These are phyloP conservation scores for Sinocyclocheilus anshuiensis DNA, from an alignment of 2,113 vertebrate genomes.

Conservation along the genomic window DNA sequence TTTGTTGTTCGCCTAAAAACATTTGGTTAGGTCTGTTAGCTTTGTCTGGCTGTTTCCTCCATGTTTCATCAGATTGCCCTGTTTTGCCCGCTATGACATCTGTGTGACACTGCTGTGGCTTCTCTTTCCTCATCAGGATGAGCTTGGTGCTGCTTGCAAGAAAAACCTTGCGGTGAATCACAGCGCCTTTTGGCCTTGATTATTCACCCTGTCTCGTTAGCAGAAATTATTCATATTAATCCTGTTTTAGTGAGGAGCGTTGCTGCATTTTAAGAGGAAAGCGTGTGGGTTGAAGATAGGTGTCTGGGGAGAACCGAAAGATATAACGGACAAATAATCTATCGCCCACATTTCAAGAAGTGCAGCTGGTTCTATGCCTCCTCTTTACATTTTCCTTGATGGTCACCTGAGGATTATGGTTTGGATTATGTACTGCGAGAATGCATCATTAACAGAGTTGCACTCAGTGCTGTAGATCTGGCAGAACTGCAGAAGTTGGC, in stretches of 20 bases:
- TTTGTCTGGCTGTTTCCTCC: not conserved
- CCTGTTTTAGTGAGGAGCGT: constrained; percentile 49
- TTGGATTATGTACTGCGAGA: not conserved
- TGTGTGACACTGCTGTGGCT: not conserved
- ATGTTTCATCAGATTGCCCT: constrained; percentile 9
- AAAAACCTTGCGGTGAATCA: constrained; percentile 39
- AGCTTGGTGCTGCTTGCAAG: constrained; percentile 24
- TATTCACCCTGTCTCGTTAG: constrained; percentile 57
- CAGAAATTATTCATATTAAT: constrained; percentile 61
- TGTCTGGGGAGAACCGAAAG: not conserved
- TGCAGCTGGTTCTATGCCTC: not conserved
- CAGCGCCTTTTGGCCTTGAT: constrained; percentile 48
- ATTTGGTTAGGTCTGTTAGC: constrained; percentile 13
- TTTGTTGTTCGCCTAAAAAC: not conserved
- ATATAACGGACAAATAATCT: constrained; percentile 15
- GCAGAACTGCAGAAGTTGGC: not conserved
- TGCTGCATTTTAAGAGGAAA: constrained; percentile 50
- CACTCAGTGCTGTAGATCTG: not conserved
- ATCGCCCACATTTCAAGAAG: not conserved
- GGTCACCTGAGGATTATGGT: constrained; percentile 1
- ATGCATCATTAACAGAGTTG: not conserved
- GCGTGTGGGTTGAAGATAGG: not conserved
- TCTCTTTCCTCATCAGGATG: not conserved
- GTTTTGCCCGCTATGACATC: not conserved
- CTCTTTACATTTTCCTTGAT: not conserved